phyloP scores from a whole-genome alignment of 2,797 vertebrate genomes.

The Ispidina picta region DNA sequence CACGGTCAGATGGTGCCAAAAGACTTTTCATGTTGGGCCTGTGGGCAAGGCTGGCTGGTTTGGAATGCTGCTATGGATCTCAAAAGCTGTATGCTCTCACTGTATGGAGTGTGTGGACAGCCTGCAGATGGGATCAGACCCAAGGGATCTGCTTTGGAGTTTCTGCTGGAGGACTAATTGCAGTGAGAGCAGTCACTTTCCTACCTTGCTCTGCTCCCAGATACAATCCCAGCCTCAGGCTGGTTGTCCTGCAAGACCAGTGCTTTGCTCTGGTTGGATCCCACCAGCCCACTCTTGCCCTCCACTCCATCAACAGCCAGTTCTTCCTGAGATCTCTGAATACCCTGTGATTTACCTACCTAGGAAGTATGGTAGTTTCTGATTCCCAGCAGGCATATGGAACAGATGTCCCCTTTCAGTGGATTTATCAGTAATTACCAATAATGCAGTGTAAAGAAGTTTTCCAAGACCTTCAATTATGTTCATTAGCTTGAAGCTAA shows the following conservation, averaged over 20 bases:
- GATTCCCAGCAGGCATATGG: slow-evolving; percentile 13
- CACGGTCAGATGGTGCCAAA: background rate
- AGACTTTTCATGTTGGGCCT: background rate
- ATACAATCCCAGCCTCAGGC: background rate
- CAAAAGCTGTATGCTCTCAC: background rate
- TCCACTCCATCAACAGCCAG: background rate
- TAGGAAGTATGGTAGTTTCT: slow-evolving; percentile 17
- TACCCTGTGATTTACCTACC: slow-evolving; percentile 29
- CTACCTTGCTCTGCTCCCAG: background rate
- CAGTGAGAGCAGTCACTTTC: background rate
- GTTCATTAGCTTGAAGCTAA: slow-evolving; percentile 33
- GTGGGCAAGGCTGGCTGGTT: background rate
- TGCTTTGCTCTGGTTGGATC: background rate
- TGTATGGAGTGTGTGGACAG: background rate
- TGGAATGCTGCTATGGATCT: background rate
- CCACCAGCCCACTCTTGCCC: background rate
- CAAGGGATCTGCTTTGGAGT: background rate
- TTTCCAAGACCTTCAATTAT: slow-evolving; percentile 34
- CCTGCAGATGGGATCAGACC: background rate
- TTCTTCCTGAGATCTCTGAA: background rate
- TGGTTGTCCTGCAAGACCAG: background rate
- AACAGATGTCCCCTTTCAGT: slow-evolving; percentile 53
- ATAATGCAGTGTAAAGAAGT: slow-evolving; percentile 45
- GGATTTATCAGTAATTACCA: slow-evolving; percentile 33
- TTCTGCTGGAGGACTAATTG: background rate